Evolutionary conservation across 2,888 invertebrate species (phyloP), one percentile per base, ranked within the genome.

Genomic region (Aphidoletes aphidimyza): DNA sequence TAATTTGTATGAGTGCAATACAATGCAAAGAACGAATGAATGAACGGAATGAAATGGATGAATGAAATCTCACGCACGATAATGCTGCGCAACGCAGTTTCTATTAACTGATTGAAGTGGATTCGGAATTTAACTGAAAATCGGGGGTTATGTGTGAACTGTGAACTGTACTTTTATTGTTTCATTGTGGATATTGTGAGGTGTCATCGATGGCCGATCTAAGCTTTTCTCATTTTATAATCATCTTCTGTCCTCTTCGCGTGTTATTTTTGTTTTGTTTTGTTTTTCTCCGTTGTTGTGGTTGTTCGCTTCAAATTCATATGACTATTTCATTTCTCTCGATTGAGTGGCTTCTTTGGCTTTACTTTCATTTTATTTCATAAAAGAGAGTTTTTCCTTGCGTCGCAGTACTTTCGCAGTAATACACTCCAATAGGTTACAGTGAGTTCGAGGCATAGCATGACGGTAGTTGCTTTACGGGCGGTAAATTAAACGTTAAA

Each of bases 41-140:
- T 19, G 17, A 49, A 49, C 17, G 9, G n/a, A n/a, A n/a, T n/a
- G n/a, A n/a, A n/a, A n/a, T n/a, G n/a, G n/a, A n/a, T n/a, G n/a
- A 11, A 42, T 42, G 49, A 54, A 54, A 54, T 54, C 22, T 54
- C 26, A 54, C 54, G 54, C 49, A 54, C 22, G 26, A 54, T 22
- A 54, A 54, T 22, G 54, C 26, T 54, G 54, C 54, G 26, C 5
- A 26, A 26, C 54, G 54, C 54, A 47, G 17, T 47, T 54, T 54
- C 54, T 22, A 54, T 54, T 54, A 54, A 54, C 54, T 54, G 49
- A 49, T 49, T 54, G 22, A 22, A 54, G n/a, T 54, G 54, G 26
- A 69, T 54, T 54, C n/a, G n/a, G 54, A 22, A 22, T 69, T 69
- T 30, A 1, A 30, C 69, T 69, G 69, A n/a, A 69, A 30, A 47